Evolutionary conservation across 2,113 vertebrate genomes (phyloP), one percentile per base, ranked within the genome.

Genomic region (Salvelinus fontinalis): DNA sequence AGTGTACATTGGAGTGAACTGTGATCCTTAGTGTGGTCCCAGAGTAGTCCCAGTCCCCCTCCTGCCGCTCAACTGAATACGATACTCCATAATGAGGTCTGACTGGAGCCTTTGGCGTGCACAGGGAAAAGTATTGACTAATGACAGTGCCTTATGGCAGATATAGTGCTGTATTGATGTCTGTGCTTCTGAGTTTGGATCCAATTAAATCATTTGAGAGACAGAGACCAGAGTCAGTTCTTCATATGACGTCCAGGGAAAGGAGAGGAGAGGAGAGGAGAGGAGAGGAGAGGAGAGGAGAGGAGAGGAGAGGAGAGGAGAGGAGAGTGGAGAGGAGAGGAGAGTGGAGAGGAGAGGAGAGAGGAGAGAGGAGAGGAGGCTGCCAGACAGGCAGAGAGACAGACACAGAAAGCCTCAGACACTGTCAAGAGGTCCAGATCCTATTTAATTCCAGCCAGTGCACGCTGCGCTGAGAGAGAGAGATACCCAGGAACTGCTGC

Each of bases 201-300:
- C 89, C 90, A 93, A 92, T 94, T 92, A 92, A 92, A 91, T 92
- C 81, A 91, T 91, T 90, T 91, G 88, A 92, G 85, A 89, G 88
- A 91, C 87, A 89, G 80, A 91, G 85, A 85, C 89, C 87, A 89
- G 89, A 90, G 85, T 87, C 84, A 81, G 82, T 88, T 89, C 73
- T 90, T 91, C 82, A 69, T 86, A 84, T 87, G 89, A 88, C 76
- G 84, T 87, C 84, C 81, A 85, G 79, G 71, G 67, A 68, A 13
- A 18, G 27, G 31, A 20, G 31, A 5, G 5, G 62, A 48, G 18
- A 18, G 57, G 27, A 22, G 27, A 14, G 26, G 26, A 59, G 26
- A 60, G 31, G 29, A 31, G 5, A 31, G 29, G 29, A 31, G 5
- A 34, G 31, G 31, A 34, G 5, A 34, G 31, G 31, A 6, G 5